Percentiles rank a stretch among this genome's conserved stretches.
phyloP scores from a whole-genome alignment of 2,113 vertebrate genomes.

The Micronycteris hirsuta region DNA sequence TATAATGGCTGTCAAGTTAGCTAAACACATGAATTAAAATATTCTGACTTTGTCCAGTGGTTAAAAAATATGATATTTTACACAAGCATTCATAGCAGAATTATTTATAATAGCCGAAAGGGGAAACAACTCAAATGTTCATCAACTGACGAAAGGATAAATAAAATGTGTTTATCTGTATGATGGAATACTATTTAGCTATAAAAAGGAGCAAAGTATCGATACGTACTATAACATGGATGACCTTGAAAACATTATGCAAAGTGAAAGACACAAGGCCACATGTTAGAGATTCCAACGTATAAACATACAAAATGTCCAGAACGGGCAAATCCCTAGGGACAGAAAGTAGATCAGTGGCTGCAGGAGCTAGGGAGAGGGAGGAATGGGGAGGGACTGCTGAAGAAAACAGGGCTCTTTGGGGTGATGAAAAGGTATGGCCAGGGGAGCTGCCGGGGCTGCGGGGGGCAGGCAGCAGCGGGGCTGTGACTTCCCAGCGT shows the following conservation, averaged over 20 bases:
- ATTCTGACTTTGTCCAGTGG: neutral
- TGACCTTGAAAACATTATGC: neutral
- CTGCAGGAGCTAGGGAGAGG: neutral
- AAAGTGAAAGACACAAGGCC: neutral
- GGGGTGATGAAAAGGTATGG: neutral
- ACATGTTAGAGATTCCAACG: neutral
- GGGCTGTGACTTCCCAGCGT: neutral
- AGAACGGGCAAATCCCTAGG: neutral
- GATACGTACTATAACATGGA: neutral
- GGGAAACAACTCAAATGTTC: neutral
- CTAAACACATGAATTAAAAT: neutral
- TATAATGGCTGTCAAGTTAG: neutral
- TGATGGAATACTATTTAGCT: neutral
- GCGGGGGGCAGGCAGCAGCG: neutral
- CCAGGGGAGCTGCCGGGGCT: neutral
- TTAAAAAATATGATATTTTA: neutral
- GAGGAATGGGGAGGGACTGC: neutral
- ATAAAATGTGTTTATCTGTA: neutral
- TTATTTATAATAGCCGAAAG: neutral
- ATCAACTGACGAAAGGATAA: neutral
- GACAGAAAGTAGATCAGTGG: neutral
- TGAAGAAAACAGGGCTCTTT: neutral
- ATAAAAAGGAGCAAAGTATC: neutral
- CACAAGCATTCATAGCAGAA: neutral
- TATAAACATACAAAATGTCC: neutral